Evolutionary conservation across 2,797 vertebrate species (phyloP).

Genomic region (Malurus leucopterus): DNA sequence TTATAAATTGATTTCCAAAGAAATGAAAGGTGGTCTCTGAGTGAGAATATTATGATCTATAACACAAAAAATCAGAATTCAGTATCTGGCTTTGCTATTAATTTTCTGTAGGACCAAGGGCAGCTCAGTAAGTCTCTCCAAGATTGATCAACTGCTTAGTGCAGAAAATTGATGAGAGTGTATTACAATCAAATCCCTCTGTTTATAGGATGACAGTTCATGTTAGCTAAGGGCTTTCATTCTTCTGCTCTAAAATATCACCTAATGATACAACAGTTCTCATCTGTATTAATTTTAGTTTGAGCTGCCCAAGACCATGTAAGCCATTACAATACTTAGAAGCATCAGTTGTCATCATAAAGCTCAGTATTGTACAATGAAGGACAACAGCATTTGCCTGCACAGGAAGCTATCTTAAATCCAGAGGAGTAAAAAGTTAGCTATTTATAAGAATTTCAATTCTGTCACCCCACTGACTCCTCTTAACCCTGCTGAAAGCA

Average conservation of each 20-base stretch:
- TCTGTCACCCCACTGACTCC: not conserved
- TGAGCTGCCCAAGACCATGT: not conserved
- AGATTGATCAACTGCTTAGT: not conserved
- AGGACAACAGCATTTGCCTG: not conserved
- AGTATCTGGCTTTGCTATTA: not conserved
- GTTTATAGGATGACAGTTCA: not conserved
- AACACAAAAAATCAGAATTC: not conserved
- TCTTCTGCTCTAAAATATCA: not conserved
- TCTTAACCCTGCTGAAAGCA: not conserved
- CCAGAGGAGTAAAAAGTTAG: not conserved
- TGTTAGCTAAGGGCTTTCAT: not conserved
- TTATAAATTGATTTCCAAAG: conserved; percentile 3
- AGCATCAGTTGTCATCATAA: not conserved
- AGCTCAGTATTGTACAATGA: not conserved
- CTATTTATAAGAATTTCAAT: not conserved
- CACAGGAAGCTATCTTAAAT: not conserved
- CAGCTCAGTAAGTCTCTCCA: not conserved
- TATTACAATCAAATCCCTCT: not conserved
- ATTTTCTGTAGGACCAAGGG: not conserved
- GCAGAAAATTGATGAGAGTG: not conserved
- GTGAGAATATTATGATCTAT: not conserved
- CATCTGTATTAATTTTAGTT: not conserved
- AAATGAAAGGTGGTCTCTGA: not conserved
- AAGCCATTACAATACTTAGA: not conserved
- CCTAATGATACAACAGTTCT: not conserved